Evolutionary conservation across 2,888 invertebrate species (phyloP), one percentile per base, ranked within the genome.

Genomic region (Drosophila peninsularis): DNA sequence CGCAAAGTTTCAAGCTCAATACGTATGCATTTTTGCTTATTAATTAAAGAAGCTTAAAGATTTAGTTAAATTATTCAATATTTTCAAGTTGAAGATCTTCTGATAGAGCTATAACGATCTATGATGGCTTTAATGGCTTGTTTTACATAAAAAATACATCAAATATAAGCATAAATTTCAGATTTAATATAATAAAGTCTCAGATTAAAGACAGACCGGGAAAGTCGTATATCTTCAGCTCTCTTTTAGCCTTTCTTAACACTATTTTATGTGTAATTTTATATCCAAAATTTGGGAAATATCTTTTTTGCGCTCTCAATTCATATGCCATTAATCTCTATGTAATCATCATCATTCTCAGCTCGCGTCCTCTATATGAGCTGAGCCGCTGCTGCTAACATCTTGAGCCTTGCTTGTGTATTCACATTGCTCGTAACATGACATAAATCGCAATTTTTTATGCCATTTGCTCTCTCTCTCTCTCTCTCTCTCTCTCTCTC

Each of bases 361-460:
- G 45, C 3, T 45, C 11, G n/a, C 2, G 14, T 5, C 21, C n/a
- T 14, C 32, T 34, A 10, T 50, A 36, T 36, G 21, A 36, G 19
- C 50, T 19, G 1, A 34, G 30, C 19, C 39, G 3, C n/a, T 39
- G 5, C n/a, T n/a, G 9, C 34, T 39, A 54, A 19, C 19, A 17
- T 19, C 27, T 41, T 19, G 30, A 19, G 19, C 13, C 30, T 54
- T 5, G 30, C 27, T 54, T 54, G 17, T 41, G 54, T 41, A 54
- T 54, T 54, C 30, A 14, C 19, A 39, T 41, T 14, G 53, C 21
- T 21, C 19, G 41, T 37, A 42, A 37, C 42, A 49, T 53, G 68
- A 50, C 45, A 75, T 74, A 73, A 78, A 78, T 61, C 36, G 62
- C 64, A 45, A 56, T 65, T 45, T 62, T 75, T 78, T 78, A 74